Conservation (phyloP, 2,888 invertebrate species). For the Sphaerophoria rueppellii region DNA sequence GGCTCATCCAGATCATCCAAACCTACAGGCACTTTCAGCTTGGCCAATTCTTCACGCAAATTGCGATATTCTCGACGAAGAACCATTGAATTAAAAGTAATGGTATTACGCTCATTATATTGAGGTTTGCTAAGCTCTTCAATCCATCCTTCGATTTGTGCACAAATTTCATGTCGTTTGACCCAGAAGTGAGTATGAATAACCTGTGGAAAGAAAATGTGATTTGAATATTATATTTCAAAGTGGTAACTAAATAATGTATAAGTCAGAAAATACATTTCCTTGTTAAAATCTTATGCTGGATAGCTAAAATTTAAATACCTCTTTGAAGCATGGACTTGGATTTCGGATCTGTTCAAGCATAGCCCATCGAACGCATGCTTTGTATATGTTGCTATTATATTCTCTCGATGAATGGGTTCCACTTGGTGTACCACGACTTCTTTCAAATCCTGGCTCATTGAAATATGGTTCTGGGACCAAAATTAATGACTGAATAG, state of each 20-base stretch:
- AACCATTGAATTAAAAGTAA: conserved; percentile 90
- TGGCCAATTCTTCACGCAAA: conserved; percentile 92
- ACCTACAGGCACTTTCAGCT: conserved; percentile 90
- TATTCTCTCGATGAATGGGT: conserved; percentile 95
- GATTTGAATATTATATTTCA: not conserved
- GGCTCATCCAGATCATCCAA: conserved; percentile 88
- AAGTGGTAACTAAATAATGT: no score
- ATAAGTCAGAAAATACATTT: no score
- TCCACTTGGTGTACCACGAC: conserved; percentile 93
- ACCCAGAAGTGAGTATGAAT: conserved; percentile 97
- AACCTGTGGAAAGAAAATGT: conserved; percentile 84
- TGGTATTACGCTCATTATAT: conserved; percentile 89
- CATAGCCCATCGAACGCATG: conserved; percentile 98
- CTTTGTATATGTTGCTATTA: conserved; percentile 97
- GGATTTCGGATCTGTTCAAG: conserved; percentile 95
- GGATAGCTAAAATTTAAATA: conserved; percentile 77
- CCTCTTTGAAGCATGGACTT: conserved; percentile 95
- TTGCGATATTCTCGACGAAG: conserved; percentile 90
- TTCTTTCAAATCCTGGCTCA: conserved; percentile 96
- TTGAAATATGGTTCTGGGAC: conserved; percentile 97
- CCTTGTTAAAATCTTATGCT: no score
- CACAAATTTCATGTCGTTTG: conserved; percentile 94
- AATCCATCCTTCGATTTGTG: conserved; percentile 95
- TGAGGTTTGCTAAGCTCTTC: conserved; percentile 91
- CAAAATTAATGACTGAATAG: conserved; percentile 95